Percentiles rank a stretch among this genome's conserved stretches.
These are phyloP conservation scores for Psettodes erumei DNA, from an alignment of 2,113 vertebrate genomes.

Conservation along the genomic window DNA sequence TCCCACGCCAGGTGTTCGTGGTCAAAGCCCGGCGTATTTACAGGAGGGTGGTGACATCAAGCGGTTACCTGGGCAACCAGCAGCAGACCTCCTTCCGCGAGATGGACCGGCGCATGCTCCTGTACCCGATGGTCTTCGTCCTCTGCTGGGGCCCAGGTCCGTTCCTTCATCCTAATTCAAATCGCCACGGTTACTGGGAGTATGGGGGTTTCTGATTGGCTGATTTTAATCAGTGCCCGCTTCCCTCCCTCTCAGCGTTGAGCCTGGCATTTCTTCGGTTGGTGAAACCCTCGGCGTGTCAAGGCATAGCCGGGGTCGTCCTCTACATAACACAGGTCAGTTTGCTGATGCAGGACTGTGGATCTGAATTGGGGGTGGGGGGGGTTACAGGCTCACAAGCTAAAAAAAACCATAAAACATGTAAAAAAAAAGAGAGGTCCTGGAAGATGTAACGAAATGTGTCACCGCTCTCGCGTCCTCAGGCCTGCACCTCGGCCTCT, in stretches of 20 bases:
- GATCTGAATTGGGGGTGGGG: too few species aligned
- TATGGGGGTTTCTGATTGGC: neutral
- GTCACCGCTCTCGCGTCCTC: constrained; percentile 23
- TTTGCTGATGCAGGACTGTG: neutral
- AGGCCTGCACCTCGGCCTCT: constrained; percentile 91
- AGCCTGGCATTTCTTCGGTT: constrained; percentile 28
- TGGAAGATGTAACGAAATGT: too few species aligned
- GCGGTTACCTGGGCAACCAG: constrained; percentile 86
- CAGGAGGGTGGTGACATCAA: constrained; percentile 85
- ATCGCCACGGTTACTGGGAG: neutral
- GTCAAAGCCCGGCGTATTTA: constrained; percentile 81
- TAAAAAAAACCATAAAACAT: too few species aligned
- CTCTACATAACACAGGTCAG: constrained; percentile 71
- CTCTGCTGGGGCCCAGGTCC: constrained; percentile 93
- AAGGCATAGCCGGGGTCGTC: constrained; percentile 7
- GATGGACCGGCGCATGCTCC: constrained; percentile 84
- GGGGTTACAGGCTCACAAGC: too few species aligned
- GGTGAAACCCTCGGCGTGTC: neutral
- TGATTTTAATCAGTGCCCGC: neutral
- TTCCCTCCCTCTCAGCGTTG: constrained; percentile 40
- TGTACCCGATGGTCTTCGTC: constrained; percentile 87
- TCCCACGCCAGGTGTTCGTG: constrained; percentile 82
- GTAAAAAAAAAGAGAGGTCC: too few species aligned
- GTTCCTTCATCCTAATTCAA: neutral
- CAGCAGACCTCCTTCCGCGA: constrained; percentile 87